Evolutionary conservation across 2,888 invertebrate genomes (phyloP).

Genomic region (Tetropium fuscum): DNA sequence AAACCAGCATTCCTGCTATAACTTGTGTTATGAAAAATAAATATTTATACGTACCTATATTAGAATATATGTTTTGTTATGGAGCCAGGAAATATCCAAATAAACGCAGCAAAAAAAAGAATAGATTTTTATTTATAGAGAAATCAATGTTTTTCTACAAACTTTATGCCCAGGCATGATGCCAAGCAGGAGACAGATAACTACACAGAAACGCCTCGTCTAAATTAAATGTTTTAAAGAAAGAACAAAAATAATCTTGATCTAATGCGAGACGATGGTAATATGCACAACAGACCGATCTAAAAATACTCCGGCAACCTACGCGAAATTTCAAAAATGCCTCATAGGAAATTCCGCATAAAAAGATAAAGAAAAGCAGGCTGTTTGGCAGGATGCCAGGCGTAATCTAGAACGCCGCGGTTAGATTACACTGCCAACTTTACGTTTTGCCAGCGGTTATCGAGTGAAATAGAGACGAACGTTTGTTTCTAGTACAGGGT

Average conservation of each 20-base stretch:
- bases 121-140: no score
- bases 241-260: conserved; percentile 21
- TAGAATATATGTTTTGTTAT: no score
- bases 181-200: conserved; percentile 5
- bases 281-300: conserved; percentile 10
- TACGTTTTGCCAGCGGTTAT: no score
- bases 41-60: no score
- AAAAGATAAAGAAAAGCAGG: conserved; percentile 19
- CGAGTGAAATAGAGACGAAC: no score
- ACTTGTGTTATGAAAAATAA: no score
- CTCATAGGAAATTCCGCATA: conserved; percentile 28
- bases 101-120: no score
- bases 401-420: conserved; percentile 16
- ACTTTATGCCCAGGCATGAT: no score
- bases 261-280: conserved; percentile 27
- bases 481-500: no score
- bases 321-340: conserved; percentile 24
- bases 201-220: neutral
- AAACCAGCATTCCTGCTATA: no score
- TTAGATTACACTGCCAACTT: neutral
- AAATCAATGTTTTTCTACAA: conserved; percentile 9
- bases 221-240: conserved; percentile 3
- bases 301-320: conserved; percentile 13
- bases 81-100: no score
- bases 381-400: conserved; percentile 15